Evolutionary conservation across 2,113 vertebrate genomes (phyloP).

Genomic region (Glaucomys volans): DNA sequence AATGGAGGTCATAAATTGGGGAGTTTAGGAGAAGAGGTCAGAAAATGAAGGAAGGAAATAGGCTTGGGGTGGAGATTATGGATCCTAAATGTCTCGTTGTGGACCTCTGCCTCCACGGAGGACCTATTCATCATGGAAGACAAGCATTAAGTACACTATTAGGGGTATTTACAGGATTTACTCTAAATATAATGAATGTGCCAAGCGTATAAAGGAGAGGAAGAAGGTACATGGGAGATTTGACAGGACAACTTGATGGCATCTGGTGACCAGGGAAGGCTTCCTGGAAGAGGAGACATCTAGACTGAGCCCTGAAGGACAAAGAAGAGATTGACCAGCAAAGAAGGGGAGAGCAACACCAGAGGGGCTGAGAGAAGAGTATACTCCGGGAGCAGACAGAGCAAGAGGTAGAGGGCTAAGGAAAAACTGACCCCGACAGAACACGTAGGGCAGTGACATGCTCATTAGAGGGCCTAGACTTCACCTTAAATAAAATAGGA

Average conservation of each 20-base stretch:
- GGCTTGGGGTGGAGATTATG: neutral
- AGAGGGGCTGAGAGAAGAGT: neutral
- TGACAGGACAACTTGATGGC: neutral
- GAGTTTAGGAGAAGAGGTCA: neutral
- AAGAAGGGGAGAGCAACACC: neutral
- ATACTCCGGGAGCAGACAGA: neutral
- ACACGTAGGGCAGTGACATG: neutral
- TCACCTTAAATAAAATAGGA: neutral
- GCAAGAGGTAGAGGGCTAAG: neutral
- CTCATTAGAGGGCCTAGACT: neutral
- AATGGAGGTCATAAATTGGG: neutral
- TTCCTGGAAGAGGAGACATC: neutral
- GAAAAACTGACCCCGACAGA: neutral
- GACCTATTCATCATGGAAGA: neutral
- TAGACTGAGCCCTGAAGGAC: neutral
- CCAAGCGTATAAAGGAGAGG: neutral
- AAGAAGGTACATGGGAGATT: neutral
- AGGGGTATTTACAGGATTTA: neutral
- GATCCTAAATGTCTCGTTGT: neutral
- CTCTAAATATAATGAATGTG: neutral
- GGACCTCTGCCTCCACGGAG: neutral
- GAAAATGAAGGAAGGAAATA: neutral
- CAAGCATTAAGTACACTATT: neutral
- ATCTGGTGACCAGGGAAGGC: neutral
- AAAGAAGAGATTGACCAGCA: neutral